Evolutionary conservation across 2,888 invertebrate genomes (phyloP), one percentile per base, ranked within the genome.

Genomic region (Elysia crispata): DNA sequence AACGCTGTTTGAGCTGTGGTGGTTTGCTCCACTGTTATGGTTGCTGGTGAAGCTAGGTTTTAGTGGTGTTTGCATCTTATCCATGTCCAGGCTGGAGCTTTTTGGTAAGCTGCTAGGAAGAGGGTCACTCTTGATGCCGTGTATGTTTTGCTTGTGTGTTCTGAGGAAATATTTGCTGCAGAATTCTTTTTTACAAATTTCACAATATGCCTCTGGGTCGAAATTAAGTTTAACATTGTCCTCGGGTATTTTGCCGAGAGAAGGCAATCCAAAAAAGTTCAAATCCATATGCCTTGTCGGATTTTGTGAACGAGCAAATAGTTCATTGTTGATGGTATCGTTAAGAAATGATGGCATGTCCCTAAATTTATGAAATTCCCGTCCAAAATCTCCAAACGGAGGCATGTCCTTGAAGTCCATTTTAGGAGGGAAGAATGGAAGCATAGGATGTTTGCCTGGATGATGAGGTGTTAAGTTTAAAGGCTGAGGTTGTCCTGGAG

Each of bases 131-230:
- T 96, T 95, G 82, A 99, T 97, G 25, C 98, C 98, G 92, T 99
- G 99, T 50, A 97, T 97, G 92, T 98, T 98, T 91, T 97, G 97
- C 91, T 98, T 98, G 93, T 99, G 99, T 30, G 98, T 98, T 84
- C 98, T 95, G 81, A 99, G 94, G 91, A 98, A 98, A 92, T 99
- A 98, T 92, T 99, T 98, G 93, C 98, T 98, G 94, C 98, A 98
- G 77, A 99, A 94, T 93, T 99, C 98, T 92, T 98, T 98, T 93
- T 98, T 97, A 93, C 99, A 99, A 86, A 99, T 90, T 83, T 91
- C 91, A 83, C 92, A 92, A 84, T 91, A 92, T 23, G 92, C 91
- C 77, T 91, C 91, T n/a, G 92, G 91, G 79, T 92, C 91, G 84
- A 91, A 91, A 69, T 91, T 91, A 85, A 91, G 87, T 81, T 91